These are phyloP conservation scores for Drosophila koepferae DNA, from an alignment of 2,888 invertebrate genomes.

Conservation along the genomic window DNA sequence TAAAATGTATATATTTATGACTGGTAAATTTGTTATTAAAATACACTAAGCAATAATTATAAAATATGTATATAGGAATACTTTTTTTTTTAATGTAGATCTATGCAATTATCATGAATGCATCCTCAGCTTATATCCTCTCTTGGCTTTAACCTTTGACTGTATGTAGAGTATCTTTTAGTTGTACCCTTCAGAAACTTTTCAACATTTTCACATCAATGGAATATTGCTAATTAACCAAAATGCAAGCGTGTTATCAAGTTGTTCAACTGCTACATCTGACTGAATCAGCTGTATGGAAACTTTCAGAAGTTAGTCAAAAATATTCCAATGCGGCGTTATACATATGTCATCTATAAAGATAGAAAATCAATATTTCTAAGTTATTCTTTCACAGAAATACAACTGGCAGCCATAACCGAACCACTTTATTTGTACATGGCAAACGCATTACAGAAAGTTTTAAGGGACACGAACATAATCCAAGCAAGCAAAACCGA, in stretches of 20 bases:
- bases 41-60: background rate
- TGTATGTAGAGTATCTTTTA: background rate
- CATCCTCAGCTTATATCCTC: too few species aligned
- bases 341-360: background rate
- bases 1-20: background rate
- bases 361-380: background rate
- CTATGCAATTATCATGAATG: background rate
- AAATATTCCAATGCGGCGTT: background rate
- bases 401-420: background rate
- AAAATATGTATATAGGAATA: too few species aligned
- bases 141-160: too few species aligned
- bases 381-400: conserved; percentile 1
- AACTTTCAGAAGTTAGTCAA: background rate
- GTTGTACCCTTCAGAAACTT: background rate
- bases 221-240: background rate
- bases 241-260: background rate
- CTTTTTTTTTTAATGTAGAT: too few species aligned
- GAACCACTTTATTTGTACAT: conserved; percentile 14
- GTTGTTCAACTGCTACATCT: background rate
- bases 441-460: conserved; percentile 9
- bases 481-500: conserved; percentile 42
- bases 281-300: too few species aligned
- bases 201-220: background rate
- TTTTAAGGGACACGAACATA: background rate
- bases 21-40: background rate